Conservation (phyloP, 2,797 vertebrate species). For the Pygocentrus nattereri region DNA sequence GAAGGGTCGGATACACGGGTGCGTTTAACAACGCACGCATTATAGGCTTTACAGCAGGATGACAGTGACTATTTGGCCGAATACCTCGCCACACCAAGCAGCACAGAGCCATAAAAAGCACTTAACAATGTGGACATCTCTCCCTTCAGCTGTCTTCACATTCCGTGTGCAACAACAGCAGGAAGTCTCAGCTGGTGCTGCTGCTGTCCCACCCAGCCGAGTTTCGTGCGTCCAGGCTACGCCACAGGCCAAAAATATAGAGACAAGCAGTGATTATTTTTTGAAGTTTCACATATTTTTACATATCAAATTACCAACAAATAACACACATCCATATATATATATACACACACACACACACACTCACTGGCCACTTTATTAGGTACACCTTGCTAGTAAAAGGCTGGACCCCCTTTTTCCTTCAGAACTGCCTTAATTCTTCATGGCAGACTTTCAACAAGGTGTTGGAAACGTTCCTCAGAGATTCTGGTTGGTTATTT, state of each 20-base stretch:
- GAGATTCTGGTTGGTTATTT: too few species aligned
- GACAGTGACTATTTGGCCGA: not conserved
- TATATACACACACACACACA: not conserved
- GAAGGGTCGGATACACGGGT: not conserved
- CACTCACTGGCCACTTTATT: too few species aligned
- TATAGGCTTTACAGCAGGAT: not conserved
- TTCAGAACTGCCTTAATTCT: too few species aligned
- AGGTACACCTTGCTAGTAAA: too few species aligned
- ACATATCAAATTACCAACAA: not conserved
- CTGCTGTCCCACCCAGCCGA: not conserved
- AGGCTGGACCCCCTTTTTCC: too few species aligned
- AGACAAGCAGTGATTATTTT: too few species aligned
- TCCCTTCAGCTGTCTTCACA: conserved; percentile 20
- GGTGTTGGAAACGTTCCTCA: too few species aligned
- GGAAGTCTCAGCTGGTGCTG: not conserved
- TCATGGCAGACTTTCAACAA: too few species aligned
- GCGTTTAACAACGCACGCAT: not conserved
- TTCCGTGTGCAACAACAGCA: not conserved
- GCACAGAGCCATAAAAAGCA: conserved; percentile 6
- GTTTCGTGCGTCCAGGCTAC: not conserved
- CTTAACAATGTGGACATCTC: conserved; percentile 8
- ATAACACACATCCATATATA: not conserved
- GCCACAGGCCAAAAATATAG: not conserved
- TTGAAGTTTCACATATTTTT: too few species aligned
- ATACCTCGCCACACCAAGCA: not conserved